Conservation (phyloP, 2,113 vertebrate species). For the Lasiurus cinereus region DNA sequence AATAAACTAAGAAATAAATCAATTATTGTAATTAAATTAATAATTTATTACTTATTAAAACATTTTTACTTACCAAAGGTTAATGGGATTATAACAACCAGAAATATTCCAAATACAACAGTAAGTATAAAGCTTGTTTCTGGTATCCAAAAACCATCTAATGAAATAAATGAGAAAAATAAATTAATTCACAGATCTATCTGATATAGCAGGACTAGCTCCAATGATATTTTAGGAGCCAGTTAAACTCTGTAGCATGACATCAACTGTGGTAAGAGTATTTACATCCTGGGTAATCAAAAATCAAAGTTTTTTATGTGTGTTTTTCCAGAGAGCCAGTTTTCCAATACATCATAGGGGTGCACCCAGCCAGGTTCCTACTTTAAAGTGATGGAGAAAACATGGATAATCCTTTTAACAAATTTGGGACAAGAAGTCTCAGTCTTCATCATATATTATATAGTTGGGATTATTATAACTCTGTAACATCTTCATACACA, state of each 20-base stretch:
- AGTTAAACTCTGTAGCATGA: background rate
- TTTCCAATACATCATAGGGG: background rate
- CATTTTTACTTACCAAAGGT: slow-evolving; percentile 84
- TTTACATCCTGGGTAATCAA: background rate
- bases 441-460: background rate
- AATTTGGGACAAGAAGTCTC: slow-evolving; percentile 26
- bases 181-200: slow-evolving; percentile 25
- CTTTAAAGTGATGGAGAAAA: background rate
- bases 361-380: background rate
- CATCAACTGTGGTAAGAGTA: background rate
- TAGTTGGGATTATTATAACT: slow-evolving; percentile 3
- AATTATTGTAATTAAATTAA: slow-evolving; percentile 13
- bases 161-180: slow-evolving; percentile 62
- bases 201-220: background rate
- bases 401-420: background rate
- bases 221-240: background rate
- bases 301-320: background rate
- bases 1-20: slow-evolving; percentile 36
- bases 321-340: background rate
- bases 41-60: slow-evolving; percentile 27
- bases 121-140: slow-evolving; percentile 65
- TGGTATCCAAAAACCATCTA: slow-evolving; percentile 73
- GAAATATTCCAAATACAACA: slow-evolving; percentile 73
- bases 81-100: slow-evolving; percentile 72
- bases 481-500: background rate